phyloP scores from a whole-genome alignment of 2,797 vertebrate genomes.

The Aldrovandia affinis region DNA sequence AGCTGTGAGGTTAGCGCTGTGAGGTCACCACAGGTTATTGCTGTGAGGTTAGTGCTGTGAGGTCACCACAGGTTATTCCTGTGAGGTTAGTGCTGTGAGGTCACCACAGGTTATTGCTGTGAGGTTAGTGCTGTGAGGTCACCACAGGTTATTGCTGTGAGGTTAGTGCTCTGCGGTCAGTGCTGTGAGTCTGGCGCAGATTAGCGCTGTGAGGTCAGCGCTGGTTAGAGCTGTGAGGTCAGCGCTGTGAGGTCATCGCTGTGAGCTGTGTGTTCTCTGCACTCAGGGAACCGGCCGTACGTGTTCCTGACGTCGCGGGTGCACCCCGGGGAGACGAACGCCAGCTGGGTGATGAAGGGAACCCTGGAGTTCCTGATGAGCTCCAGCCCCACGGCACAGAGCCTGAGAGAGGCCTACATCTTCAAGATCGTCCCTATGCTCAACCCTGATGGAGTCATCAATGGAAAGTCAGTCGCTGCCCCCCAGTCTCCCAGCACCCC shows the following conservation, averaged over 20 bases:
- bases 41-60: background rate
- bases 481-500: no score
- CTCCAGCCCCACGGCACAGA: conserved; percentile 82
- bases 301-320: conserved; percentile 94
- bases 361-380: conserved; percentile 96
- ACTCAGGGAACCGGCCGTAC: conserved; percentile 89
- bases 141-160: background rate
- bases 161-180: background rate
- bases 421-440: conserved; percentile 99
- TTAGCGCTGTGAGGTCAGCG: background rate
- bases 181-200: background rate
- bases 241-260: background rate
- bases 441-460: conserved; percentile 97
- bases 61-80: background rate
- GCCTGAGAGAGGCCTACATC: conserved; percentile 91
- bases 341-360: conserved; percentile 99
- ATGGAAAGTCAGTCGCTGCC: conserved; percentile 87
- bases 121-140: background rate
- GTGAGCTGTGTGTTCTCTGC: conserved; percentile 30
- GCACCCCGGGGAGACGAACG: conserved; percentile 97
- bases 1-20: background rate
- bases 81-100: background rate
- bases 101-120: background rate
- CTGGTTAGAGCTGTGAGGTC: background rate
- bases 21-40: background rate